Conservation (phyloP, 2,113 vertebrate genomes). For the Cyphomyrus plagiostoma region DNA sequence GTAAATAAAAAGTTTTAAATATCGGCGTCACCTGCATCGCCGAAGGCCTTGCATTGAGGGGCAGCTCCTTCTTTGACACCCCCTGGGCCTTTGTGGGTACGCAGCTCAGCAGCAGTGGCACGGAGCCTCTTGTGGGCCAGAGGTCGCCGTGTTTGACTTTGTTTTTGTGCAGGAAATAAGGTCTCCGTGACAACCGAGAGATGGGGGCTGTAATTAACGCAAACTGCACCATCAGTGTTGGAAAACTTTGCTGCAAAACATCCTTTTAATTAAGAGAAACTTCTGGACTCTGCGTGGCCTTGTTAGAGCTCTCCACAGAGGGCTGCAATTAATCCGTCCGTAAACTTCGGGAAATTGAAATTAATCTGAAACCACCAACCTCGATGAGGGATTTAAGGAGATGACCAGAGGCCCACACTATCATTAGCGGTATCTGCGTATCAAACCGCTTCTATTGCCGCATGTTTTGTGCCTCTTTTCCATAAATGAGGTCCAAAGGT, state of each 20-base stretch:
- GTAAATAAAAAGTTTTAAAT: neutral
- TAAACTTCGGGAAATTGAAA: neutral
- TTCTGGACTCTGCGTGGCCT: neutral
- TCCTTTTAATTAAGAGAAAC: conserved; percentile 10
- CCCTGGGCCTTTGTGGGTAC: neutral
- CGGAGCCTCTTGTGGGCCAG: neutral
- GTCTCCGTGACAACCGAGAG: neutral
- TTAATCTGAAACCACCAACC: neutral
- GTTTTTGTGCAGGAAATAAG: neutral
- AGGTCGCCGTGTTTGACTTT: neutral
- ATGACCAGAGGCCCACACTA: neutral
- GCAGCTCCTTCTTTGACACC: neutral
- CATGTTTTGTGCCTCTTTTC: neutral
- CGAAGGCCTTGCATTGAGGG: neutral
- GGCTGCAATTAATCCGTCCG: neutral
- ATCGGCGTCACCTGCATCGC: neutral
- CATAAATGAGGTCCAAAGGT: neutral
- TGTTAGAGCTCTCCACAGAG: neutral
- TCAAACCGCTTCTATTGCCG: neutral
- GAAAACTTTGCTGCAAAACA: neutral
- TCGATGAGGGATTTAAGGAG: neutral
- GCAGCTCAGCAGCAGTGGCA: neutral
- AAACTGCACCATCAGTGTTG: conserved; percentile 14
- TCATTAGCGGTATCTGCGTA: neutral
- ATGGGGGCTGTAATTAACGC: conserved; percentile 8